Percentiles rank a stretch among this genome's conserved stretches.
Conservation (phyloP, 2,113 vertebrate genomes). For the Rhynchopsitta pachyrhyncha region DNA sequence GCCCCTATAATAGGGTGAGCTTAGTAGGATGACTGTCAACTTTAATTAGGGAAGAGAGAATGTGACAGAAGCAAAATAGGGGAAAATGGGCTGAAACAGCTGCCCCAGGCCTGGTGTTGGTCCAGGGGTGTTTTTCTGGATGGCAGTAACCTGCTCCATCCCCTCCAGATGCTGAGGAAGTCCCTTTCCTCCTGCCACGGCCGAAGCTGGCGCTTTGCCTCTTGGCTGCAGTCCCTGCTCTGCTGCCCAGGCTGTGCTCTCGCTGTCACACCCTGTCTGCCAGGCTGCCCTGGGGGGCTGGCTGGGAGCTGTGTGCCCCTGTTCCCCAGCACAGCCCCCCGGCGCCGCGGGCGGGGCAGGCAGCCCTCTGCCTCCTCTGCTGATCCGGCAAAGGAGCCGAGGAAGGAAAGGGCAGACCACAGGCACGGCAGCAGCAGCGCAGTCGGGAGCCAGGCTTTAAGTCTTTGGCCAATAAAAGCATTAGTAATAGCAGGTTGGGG, state of each 20-base stretch:
- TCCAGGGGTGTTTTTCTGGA: not conserved
- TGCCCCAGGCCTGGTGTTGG: not conserved
- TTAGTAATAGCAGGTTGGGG: not conserved
- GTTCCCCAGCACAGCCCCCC: not conserved
- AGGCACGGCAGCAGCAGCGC: not conserved
- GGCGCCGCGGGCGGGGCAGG: accelerated
- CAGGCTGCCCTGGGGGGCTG: not conserved
- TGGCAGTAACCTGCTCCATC: not conserved
- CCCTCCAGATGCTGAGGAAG: not conserved
- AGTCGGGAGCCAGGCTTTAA: not conserved
- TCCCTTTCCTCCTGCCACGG: not conserved
- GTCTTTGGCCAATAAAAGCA: not conserved
- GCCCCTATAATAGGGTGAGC: accelerated
- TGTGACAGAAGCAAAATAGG: not conserved
- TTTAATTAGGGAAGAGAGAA: not conserved
- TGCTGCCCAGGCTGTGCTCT: not conserved
- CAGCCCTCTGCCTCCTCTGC: accelerated
- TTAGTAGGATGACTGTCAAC: not conserved
- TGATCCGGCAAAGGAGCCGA: not conserved
- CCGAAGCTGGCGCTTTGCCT: not conserved
- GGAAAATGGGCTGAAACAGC: not conserved
- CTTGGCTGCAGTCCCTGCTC: not conserved
- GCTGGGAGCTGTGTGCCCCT: accelerated
- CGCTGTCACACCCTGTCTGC: not conserved
- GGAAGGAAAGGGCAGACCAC: conserved; percentile 15